Evolutionary conservation across 2,113 vertebrate genomes (phyloP).

Genomic region (Lamprotornis superbus): DNA sequence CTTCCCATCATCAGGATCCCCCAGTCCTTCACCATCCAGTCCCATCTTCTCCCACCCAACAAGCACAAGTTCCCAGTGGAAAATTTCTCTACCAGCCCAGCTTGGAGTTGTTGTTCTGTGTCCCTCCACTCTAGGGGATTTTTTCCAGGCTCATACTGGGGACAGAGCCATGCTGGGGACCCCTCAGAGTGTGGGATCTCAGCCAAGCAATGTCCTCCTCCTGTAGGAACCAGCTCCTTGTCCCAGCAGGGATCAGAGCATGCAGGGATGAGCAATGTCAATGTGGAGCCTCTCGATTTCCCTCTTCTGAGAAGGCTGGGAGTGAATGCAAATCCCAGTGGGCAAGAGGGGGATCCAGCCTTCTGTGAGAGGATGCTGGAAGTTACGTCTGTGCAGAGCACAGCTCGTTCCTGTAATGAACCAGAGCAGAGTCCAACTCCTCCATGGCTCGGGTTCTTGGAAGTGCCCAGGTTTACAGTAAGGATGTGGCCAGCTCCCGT

Average conservation of each 20-base stretch:
- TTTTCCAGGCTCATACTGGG: neutral
- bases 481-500: accelerated
- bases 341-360: neutral
- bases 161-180: neutral
- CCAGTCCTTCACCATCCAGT: neutral
- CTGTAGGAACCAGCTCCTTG: neutral
- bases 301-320: neutral
- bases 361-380: neutral
- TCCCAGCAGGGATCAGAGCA: neutral
- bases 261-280: accelerated
- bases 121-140: neutral
- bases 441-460: neutral
- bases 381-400: neutral
- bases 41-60: neutral
- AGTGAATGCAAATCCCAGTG: neutral
- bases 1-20: accelerated
- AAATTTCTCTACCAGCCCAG: neutral
- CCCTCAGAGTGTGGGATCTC: accelerated
- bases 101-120: neutral
- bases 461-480: neutral
- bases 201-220: neutral
- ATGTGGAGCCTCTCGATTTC: accelerated
- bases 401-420: neutral
- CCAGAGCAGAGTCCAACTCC: neutral
- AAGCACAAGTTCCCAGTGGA: neutral